Evolutionary conservation across 2,113 vertebrate species (phyloP).

Genomic region (Ailuropoda melanoleuca): DNA sequence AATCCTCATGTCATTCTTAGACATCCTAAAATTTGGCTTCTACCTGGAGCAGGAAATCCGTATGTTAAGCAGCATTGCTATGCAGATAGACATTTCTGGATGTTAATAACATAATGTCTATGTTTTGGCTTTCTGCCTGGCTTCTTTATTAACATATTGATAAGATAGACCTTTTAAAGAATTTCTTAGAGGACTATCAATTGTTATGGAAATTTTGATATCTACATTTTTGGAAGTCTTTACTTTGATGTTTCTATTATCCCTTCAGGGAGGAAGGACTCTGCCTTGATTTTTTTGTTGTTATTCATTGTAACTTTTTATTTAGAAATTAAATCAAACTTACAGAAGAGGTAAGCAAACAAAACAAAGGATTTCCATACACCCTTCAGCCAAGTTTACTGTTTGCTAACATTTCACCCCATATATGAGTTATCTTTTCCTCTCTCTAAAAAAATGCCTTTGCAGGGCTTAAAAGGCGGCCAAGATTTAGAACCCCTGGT

Average conservation of each 20-base stretch:
- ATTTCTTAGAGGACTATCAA: background rate
- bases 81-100: background rate
- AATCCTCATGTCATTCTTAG: background rate
- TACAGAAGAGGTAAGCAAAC: background rate
- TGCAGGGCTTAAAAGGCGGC: background rate
- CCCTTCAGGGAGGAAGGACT: background rate
- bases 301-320: background rate
- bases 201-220: background rate
- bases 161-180: background rate
- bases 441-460: background rate
- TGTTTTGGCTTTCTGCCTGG: background rate
- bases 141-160: background rate
- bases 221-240: background rate
- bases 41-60: background rate
- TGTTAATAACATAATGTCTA: background rate
- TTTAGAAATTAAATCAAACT: background rate
- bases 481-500: background rate
- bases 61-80: background rate
- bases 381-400: background rate
- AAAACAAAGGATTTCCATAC: background rate
- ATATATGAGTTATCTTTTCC: background rate
- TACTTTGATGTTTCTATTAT: background rate
- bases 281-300: background rate
- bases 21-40: background rate
- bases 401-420: background rate